Base-by-base conservation (phyloP, 2,888 invertebrate species). In the Euplexia lucipara region DNA sequence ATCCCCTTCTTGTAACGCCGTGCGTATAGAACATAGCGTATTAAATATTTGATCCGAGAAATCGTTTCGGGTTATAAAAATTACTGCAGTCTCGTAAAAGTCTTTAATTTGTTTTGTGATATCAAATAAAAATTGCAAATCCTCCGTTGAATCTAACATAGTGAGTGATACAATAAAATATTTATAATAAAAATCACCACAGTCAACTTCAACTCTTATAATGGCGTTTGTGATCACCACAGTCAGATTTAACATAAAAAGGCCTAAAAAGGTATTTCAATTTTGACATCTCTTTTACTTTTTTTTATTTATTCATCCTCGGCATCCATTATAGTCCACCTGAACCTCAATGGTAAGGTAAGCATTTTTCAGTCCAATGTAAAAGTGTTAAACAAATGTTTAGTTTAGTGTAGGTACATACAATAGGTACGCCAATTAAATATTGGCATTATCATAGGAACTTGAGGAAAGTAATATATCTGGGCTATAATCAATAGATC, bases 51-150 rank as follows among this genome's bases (percentile, higher is more conserved):
- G 68, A 65, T 93, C 92, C 0, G 93, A 90, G 73, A 88, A 95
- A 87, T 95, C 92, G 72, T 88, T 90, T 66, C 84, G 82, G 0
- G 91, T 92, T 2, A 95, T 34, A 77, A 90, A 93, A 70, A 95
- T 87, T 1, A 93, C 90, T 7, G 93, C 85, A 47, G 85, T 86
- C 83, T 94, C 95, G 76, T 94, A 95, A 81, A 92, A 92, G 26
- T 87, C 84, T 83, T 94, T 95, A 3, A 94, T 75, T 83, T 89
- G 87, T 74, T 90, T 92, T 16, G 90, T 82, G 65, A 95, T 91
- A 78, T 92, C 91, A 70, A 90, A 92, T 57, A 95, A 81, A 82
- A 91, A 91, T 30, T 83, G 75, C 8, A 70, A 47, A 65, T 87
- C 83, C 56, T 82, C 70, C 64, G 83, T 69, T 45, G 79, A 49